Conservation (phyloP, 2,797 vertebrate species). For the Onychomys arenicola region DNA sequence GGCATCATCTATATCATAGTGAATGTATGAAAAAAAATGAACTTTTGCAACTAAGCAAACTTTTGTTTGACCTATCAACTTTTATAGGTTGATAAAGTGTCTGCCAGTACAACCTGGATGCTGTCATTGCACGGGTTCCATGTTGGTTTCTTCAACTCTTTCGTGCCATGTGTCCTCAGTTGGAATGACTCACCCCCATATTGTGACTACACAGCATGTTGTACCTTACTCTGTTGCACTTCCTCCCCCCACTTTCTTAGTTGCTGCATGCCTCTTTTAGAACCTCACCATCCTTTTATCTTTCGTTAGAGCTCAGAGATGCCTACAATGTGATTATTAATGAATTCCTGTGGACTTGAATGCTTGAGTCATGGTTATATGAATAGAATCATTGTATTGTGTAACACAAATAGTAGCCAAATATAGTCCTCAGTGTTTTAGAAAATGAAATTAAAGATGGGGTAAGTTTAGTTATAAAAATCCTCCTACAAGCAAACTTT, state of each 20-base stretch:
- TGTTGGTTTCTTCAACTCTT: slow-evolving; percentile 24
- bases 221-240: background rate
- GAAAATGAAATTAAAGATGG: slow-evolving; percentile 47
- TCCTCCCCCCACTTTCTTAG: background rate
- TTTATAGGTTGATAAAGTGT: slow-evolving; percentile 8
- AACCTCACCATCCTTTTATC: slow-evolving; percentile 38
- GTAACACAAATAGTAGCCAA: slow-evolving; percentile 20
- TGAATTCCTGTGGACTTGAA: slow-evolving; percentile 18
- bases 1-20: background rate
- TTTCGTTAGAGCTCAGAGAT: slow-evolving; percentile 25
- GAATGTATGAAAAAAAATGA: slow-evolving; percentile 14
- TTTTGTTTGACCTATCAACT: background rate
- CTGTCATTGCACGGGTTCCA: background rate
- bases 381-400: background rate
- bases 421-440: background rate
- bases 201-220: background rate
- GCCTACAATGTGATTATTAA: background rate
- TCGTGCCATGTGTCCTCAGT: background rate
- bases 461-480: slow-evolving; percentile 44
- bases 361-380: background rate
- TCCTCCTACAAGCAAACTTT: background rate
- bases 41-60: slow-evolving; percentile 15
- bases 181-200: background rate
- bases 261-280: slow-evolving; percentile 12
- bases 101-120: background rate